Conservation (phyloP, 2,113 vertebrate species). For the Takifugu flavidus region DNA sequence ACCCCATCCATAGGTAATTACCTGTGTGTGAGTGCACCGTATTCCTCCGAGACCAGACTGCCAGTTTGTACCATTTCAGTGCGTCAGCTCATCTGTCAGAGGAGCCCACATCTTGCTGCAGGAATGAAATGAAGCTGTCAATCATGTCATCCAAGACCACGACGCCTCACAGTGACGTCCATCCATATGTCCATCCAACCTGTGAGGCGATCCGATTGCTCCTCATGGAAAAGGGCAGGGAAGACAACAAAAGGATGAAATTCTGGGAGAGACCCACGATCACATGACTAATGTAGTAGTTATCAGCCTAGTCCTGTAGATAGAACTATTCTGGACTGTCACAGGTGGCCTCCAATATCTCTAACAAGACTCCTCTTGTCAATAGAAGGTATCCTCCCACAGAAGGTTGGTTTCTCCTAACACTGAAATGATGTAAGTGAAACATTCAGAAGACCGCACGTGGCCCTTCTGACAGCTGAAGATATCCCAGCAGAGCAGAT, state of each 20-base stretch:
- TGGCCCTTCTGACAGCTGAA: constrained; percentile 17
- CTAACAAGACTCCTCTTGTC: too few species aligned
- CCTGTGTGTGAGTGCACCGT: constrained; percentile 14
- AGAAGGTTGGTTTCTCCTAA: neutral
- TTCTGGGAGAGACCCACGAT: neutral
- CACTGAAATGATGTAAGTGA: constrained; percentile 12
- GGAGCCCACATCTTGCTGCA: constrained; percentile 19
- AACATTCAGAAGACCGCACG: constrained; percentile 6
- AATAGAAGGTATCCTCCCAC: constrained; percentile 1
- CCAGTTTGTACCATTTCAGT: constrained; percentile 18
- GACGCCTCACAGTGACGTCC: constrained; percentile 30
- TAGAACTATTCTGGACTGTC: too few species aligned
- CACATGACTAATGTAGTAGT: too few species aligned
- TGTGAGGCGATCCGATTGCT: too few species aligned
- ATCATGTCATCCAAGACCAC: constrained; percentile 33
- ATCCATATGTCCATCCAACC: too few species aligned
- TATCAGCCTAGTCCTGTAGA: too few species aligned
- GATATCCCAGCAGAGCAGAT: constrained; percentile 23
- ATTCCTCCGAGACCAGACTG: constrained; percentile 21
- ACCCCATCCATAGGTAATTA: constrained; percentile 48
- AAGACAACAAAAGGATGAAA: too few species aligned
- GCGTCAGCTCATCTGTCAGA: constrained; percentile 12
- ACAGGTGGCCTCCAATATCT: too few species aligned
- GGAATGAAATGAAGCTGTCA: constrained; percentile 50
- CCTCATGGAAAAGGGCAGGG: too few species aligned